Percentiles rank a stretch among this genome's conserved stretches.
These are phyloP conservation scores for Cephus spinipes DNA, from an alignment of 2,888 invertebrate species.

Conservation along the genomic window DNA sequence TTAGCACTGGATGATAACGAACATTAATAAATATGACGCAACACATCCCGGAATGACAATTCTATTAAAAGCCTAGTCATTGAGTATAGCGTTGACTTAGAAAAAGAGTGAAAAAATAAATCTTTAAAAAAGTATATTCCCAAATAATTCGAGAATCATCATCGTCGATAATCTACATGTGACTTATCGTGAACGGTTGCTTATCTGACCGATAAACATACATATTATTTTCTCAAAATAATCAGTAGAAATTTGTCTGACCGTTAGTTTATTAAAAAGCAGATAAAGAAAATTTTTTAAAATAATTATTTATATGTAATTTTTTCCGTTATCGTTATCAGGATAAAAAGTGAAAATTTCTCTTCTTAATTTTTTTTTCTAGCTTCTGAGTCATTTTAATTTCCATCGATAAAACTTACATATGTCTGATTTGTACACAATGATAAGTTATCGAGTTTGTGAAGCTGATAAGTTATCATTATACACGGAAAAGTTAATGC, in stretches of 20 bases:
- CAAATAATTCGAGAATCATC: background rate
- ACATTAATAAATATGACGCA: background rate
- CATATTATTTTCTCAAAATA: background rate
- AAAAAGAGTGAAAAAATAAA: background rate
- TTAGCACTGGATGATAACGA: background rate
- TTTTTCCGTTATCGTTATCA: too few relatives aligned
- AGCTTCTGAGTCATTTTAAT: background rate
- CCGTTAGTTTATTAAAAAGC: background rate
- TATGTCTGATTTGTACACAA: background rate
- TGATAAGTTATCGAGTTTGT: background rate
- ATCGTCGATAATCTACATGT: background rate
- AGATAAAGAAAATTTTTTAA: background rate
- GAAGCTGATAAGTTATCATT: background rate
- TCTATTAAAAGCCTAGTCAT: background rate
- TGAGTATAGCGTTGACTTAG: background rate
- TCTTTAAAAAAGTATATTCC: background rate
- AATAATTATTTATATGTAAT: background rate
- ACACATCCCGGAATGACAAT: background rate
- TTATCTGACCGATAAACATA: background rate
- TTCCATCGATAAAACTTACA: background rate
- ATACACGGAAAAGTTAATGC: background rate
- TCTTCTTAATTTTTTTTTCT: background rate
- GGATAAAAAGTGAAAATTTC: background rate
- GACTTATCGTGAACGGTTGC: background rate
- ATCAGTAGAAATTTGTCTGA: background rate